Evolutionary conservation across 2,113 vertebrate species (phyloP).

Genomic region (Odobenus rosmarus): DNA sequence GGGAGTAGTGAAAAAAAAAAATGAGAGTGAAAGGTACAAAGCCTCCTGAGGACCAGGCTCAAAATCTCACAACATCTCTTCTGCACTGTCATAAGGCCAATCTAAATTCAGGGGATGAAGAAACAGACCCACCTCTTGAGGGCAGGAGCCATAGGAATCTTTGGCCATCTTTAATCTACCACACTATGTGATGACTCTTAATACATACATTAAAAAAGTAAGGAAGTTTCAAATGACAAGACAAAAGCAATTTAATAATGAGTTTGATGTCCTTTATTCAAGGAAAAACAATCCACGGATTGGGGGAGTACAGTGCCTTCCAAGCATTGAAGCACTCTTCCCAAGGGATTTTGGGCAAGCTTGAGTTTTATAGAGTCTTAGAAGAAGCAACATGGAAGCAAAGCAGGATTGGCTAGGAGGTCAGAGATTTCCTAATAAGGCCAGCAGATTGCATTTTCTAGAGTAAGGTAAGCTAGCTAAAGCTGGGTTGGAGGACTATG

Average conservation of each 20-base stretch:
- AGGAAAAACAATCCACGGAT: background rate
- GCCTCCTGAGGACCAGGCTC: background rate
- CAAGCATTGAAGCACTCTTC: background rate
- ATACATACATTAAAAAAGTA: background rate
- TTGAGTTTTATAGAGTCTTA: background rate
- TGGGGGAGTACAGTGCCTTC: background rate
- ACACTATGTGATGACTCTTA: background rate
- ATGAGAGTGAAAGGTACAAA: background rate
- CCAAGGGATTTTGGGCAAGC: background rate
- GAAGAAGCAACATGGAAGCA: background rate
- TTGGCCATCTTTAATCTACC: background rate
- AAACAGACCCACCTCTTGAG: background rate
- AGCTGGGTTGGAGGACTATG: background rate
- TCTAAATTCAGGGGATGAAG: background rate
- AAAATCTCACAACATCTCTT: background rate
- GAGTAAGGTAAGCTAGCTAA: background rate
- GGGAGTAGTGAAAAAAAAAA: background rate
- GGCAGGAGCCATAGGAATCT: background rate
- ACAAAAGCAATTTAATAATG: background rate
- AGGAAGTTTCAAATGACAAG: background rate
- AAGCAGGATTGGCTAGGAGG: background rate
- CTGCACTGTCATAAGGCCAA: background rate
- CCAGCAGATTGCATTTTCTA: background rate
- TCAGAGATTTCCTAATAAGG: background rate
- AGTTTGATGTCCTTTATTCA: background rate